Base-by-base conservation (phyloP, 2,888 invertebrate genomes). In the Drosophila melanocephala region DNA sequence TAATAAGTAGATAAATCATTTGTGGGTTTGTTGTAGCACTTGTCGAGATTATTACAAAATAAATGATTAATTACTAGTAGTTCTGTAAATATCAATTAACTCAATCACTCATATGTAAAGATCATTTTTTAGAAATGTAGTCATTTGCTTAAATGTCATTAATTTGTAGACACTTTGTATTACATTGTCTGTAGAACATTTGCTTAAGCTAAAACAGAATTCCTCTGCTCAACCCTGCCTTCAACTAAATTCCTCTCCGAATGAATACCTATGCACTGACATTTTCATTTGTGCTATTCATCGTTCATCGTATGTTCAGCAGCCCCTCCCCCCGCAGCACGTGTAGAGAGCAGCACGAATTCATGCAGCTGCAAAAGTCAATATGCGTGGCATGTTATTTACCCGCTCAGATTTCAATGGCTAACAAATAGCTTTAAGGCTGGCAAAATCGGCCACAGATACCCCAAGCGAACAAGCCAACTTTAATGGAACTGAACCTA, bases 351-450 rank as follows among this genome's bases (percentile, higher is more conserved):
- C 65, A 58, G 51, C 62, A 62, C 51, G 42, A 37, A 10, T 53
- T 61, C 37, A 30, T 65, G 77, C 86, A 85, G 87, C 81, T 84
- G 77, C 70, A 84, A 80, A 81, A 87, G 87, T 87, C 87, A 87
- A 87, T 75, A 70, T 84, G 80, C 82, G 76, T 81, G 82, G 82
- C 79, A 26, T 57, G 57, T 57, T 80, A 72, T 80, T 53, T 35
- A 53, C 69, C 67, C 62, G 84, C 85, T 84, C 78, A 71, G 84
- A 84, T 89, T 86, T 82, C 84, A 80, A 70, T 87, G 75, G 62
- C 66, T 70, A 72, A 74, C 89, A 85, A 85, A 85, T 87, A 69
- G 87, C 85, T 89, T 85, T 85, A 89, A 89, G 89, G 89, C 84
- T 72, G 55, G 74, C 68, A 65, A 79, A 81, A 86, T 81, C 84